phyloP scores from a whole-genome alignment of 2,888 invertebrate genomes.

The Drepanosiphum platanoidis region DNA sequence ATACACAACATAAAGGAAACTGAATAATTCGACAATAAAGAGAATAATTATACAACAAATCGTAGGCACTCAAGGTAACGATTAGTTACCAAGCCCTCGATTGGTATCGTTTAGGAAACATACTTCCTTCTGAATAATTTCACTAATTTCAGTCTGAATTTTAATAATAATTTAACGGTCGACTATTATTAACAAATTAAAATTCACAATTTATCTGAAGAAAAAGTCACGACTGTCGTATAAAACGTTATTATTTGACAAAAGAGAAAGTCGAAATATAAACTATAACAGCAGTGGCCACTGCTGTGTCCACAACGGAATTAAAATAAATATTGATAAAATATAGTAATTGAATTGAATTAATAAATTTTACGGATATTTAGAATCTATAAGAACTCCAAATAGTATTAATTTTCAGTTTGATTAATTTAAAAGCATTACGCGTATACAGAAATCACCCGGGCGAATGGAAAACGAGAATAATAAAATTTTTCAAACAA shows the following conservation, averaged over 20 bases:
- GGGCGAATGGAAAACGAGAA: no score
- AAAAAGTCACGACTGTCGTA: not conserved
- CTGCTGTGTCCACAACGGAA: not conserved
- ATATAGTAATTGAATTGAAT: not conserved
- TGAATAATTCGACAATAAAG: no score
- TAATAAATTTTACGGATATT: not conserved
- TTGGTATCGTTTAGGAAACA: not conserved
- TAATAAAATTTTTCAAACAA: no score
- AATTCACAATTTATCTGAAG: not conserved
- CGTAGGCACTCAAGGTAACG: not conserved
- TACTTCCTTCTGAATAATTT: not conserved
- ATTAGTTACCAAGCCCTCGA: not conserved
- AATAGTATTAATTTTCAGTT: no score
- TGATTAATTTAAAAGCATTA: no score
- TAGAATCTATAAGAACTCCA: not conserved
- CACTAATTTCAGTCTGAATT: not conserved
- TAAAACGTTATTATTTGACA: not conserved
- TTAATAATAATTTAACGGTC: not conserved
- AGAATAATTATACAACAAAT: not conserved
- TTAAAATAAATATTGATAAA: not conserved
- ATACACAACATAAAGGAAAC: not conserved
- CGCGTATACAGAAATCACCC: no score
- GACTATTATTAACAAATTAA: not conserved
- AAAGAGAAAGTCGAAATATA: not conserved
- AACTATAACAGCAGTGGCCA: not conserved